Evolutionary conservation across 2,888 invertebrate genomes (phyloP).

Genomic region (Lepidocyrtoides sp.): DNA sequence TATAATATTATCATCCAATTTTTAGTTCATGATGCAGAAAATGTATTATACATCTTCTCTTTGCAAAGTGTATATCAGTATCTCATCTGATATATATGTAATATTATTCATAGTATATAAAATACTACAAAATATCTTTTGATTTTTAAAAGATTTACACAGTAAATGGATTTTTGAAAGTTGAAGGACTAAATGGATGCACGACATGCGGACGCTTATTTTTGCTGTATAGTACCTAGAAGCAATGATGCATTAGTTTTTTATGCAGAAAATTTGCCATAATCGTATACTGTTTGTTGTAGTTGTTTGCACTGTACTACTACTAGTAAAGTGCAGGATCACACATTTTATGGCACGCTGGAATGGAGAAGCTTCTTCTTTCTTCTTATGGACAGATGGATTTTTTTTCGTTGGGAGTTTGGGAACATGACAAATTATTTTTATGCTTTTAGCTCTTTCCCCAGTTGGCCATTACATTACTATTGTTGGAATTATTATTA

Average conservation of each 20-base stretch:
- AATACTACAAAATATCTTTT: not conserved
- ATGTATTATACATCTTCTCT: not conserved
- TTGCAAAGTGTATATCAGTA: not conserved
- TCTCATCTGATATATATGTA: no score
- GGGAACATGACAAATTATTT: constrained; percentile 4
- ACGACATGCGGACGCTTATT: not conserved
- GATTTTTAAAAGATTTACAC: constrained; percentile 10
- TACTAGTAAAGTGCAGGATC: not conserved
- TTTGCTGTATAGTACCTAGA: not conserved
- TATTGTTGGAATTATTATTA: not conserved
- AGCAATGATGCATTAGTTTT: constrained; percentile 12
- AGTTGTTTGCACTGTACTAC: no score
- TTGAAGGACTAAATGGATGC: constrained; percentile 36
- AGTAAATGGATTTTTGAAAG: constrained; percentile 19
- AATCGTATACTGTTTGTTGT: not conserved
- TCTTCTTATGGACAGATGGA: not conserved
- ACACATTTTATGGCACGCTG: not conserved
- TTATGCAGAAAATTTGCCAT: not conserved
- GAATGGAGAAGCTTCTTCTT: not conserved
- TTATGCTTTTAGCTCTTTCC: constrained; percentile 1
- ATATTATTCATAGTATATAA: no score
- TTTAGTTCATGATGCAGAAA: not conserved
- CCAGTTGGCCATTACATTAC: not conserved
- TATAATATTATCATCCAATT: no score
- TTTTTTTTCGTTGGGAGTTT: not conserved